Evolutionary conservation across 2,888 invertebrate genomes (phyloP).

Genomic region (Cyclophora albipunctata): DNA sequence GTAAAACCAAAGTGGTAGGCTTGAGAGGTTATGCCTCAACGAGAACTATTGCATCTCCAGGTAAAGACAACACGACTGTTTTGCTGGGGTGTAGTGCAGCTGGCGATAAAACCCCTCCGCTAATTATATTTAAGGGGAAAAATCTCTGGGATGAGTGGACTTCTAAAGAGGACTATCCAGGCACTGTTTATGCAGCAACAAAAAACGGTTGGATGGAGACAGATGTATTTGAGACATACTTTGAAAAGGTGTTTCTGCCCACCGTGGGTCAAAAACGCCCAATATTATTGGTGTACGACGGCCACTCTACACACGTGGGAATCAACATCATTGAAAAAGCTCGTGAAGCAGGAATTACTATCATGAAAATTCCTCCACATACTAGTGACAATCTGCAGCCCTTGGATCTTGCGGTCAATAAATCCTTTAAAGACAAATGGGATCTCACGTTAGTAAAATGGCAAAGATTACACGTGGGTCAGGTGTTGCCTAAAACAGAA

Average conservation of each 20-base stretch:
- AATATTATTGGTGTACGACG: slow-evolving; percentile 12
- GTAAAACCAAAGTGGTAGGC: too few species aligned
- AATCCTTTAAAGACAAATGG: not conserved
- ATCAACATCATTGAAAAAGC: slow-evolving; percentile 11
- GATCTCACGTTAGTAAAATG: slow-evolving; percentile 8
- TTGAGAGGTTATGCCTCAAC: not conserved
- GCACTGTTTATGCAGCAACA: slow-evolving; percentile 3
- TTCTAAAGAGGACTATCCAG: slow-evolving; percentile 4
- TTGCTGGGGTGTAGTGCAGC: slow-evolving; percentile 4
- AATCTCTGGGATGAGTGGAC: slow-evolving; percentile 9
- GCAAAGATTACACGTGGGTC: slow-evolving; percentile 11
- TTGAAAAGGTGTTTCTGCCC: too few species aligned
- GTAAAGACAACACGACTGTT: slow-evolving; percentile 2
- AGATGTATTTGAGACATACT: slow-evolving; percentile 3
- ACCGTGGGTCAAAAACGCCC: too few species aligned
- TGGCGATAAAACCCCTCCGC: slow-evolving; percentile 6
- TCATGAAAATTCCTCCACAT: slow-evolving; percentile 15
- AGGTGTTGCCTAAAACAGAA: slow-evolving; percentile 7
- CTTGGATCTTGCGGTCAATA: not conserved
- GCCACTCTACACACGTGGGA: slow-evolving; percentile 13
- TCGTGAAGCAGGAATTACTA: slow-evolving; percentile 7
- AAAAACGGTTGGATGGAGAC: slow-evolving; percentile 7
- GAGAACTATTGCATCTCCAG: not conserved
- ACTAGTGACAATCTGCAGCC: slow-evolving; percentile 3
- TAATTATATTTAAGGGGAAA: slow-evolving; percentile 10